phyloP scores from a whole-genome alignment of 2,797 vertebrate genomes.

The Neoniphon sammara region DNA sequence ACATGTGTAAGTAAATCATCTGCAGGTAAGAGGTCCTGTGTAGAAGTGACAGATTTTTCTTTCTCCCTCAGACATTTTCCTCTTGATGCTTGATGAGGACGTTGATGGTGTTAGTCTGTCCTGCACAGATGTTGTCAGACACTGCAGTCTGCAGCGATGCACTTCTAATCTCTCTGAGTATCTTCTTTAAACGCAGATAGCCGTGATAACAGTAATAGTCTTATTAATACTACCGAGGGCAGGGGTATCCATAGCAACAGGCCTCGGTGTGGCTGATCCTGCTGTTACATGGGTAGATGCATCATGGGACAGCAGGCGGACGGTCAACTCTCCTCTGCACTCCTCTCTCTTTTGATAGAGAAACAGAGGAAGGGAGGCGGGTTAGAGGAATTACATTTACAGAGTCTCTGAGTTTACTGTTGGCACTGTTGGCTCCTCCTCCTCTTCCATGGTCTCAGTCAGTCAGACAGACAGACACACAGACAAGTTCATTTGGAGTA shows the following conservation, averaged over 20 bases:
- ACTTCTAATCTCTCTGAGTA: slow-evolving; percentile 36
- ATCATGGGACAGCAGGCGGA: slow-evolving; percentile 59
- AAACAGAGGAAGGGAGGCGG: slow-evolving; percentile 30
- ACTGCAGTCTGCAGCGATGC: slow-evolving; percentile 14
- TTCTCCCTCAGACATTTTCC: slow-evolving; percentile 10
- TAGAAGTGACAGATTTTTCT: slow-evolving; percentile 24
- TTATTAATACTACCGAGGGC: slow-evolving; percentile 62
- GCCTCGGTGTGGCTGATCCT: slow-evolving; percentile 62
- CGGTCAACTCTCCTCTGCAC: slow-evolving; percentile 27
- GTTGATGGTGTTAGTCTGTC: slow-evolving; percentile 9
- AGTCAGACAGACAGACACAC: slow-evolving; percentile 21
- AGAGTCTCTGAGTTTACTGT: slow-evolving; percentile 28
- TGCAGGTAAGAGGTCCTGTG: neutral
- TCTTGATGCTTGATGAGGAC: slow-evolving; percentile 17
- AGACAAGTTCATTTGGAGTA: slow-evolving; percentile 50
- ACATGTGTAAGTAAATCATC: slow-evolving; percentile 15
- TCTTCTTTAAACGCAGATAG: slow-evolving; percentile 32
- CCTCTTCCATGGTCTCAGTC: slow-evolving; percentile 71
- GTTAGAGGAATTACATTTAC: slow-evolving; percentile 58
- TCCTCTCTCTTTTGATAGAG: slow-evolving; percentile 33
- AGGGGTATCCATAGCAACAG: slow-evolving; percentile 81
- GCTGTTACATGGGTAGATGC: slow-evolving; percentile 55
- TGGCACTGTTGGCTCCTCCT: slow-evolving; percentile 69
- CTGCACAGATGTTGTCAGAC: slow-evolving; percentile 18
- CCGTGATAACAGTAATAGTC: slow-evolving; percentile 47